Conservation (phyloP, 1,140 invertebrate genomes). For the Aradophagus sp. region DNA sequence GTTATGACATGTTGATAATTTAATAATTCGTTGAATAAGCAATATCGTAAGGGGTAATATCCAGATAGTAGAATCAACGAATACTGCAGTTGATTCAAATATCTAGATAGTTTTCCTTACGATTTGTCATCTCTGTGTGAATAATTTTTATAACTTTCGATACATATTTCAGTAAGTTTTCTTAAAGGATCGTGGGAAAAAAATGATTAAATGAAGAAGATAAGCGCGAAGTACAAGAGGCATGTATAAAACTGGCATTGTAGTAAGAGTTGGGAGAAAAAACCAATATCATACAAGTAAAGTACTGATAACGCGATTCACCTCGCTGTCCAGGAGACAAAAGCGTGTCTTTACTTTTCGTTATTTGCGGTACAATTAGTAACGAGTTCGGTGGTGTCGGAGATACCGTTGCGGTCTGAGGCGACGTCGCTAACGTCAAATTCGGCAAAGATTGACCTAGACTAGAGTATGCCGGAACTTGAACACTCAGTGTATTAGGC, state of each 20-base stretch:
- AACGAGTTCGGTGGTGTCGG: constrained; percentile 72
- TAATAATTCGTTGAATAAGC: too few species aligned
- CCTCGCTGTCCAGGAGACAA: constrained; percentile 75
- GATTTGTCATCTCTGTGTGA: too few species aligned
- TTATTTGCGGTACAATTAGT: constrained; percentile 73
- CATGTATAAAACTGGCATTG: constrained; percentile 29
- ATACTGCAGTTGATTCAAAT: too few species aligned
- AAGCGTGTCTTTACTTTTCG: constrained; percentile 73
- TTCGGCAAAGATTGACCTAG: constrained; percentile 85
- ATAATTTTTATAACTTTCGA: too few species aligned
- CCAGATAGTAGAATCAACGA: too few species aligned
- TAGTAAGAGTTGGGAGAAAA: constrained; percentile 13
- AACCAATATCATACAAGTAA: constrained; percentile 40
- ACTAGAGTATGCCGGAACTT: constrained; percentile 78
- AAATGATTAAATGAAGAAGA: too few species aligned
- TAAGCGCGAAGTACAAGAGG: too few species aligned
- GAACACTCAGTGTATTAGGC: constrained; percentile 84
- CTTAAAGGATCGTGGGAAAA: too few species aligned
- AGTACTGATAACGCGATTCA: constrained; percentile 59
- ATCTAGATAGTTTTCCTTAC: too few species aligned
- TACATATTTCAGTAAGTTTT: too few species aligned
- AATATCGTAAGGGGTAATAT: too few species aligned
- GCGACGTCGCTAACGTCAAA: constrained; percentile 77
- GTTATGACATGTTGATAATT: too few species aligned
- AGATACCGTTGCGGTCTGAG: constrained; percentile 72